phyloP scores from a whole-genome alignment of 2,888 invertebrate species.

The Pegoplata infirma region DNA sequence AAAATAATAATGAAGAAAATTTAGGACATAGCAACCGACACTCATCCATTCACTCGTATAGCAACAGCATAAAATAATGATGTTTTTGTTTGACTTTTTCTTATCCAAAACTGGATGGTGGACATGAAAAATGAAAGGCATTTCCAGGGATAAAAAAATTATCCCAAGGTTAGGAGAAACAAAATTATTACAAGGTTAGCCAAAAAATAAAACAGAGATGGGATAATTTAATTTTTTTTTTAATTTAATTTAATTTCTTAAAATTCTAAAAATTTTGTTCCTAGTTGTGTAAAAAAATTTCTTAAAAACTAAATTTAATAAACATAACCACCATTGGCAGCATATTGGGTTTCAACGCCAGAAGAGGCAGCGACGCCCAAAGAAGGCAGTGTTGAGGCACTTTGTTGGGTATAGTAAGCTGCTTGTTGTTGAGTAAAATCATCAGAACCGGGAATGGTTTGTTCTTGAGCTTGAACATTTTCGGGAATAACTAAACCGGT shows the following conservation, averaged over 20 bases:
- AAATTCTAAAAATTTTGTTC: neutral
- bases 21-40: too few species aligned
- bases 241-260: slow-evolving; percentile 1
- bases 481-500: slow-evolving; percentile 12
- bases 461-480: slow-evolving; percentile 15
- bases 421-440: neutral
- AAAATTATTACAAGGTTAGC: slow-evolving; percentile 7
- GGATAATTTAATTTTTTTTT: slow-evolving; percentile 2
- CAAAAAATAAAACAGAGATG: neutral
- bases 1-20: slow-evolving; percentile 7
- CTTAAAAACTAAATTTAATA: slow-evolving; percentile 65
- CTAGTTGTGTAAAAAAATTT: neutral
- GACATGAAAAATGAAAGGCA: slow-evolving; percentile 54
- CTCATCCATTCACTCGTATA: too few species aligned
- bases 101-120: neutral
- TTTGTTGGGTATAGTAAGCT: neutral
- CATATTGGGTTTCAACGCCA: slow-evolving; percentile 72
- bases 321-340: slow-evolving; percentile 74
- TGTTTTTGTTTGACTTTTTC: neutral
- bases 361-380: slow-evolving; percentile 8
- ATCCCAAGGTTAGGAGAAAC: slow-evolving; percentile 53
- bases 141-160: slow-evolving; percentile 36
- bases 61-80: slow-evolving; percentile 29
- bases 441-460: slow-evolving; percentile 15
- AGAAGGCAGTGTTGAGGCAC: neutral